These are phyloP conservation scores for Clarias batrachus DNA, from an alignment of 2,113 vertebrate genomes.

Conservation along the genomic window DNA sequence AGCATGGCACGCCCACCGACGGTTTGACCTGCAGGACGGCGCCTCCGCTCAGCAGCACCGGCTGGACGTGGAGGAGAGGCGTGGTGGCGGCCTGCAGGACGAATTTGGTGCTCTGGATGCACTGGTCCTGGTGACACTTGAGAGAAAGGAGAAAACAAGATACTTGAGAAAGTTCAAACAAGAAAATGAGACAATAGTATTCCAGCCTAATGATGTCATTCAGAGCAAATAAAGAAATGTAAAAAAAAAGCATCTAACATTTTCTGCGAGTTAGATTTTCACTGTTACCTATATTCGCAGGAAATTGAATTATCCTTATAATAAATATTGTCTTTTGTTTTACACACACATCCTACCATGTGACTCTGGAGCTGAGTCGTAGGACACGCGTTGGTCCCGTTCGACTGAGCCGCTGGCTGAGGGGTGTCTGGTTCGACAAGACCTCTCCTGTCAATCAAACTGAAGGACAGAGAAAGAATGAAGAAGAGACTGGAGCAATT, in stretches of 20 bases:
- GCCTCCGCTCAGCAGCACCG: slow-evolving; percentile 80
- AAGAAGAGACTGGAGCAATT: background rate
- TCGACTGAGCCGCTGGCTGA: slow-evolving; percentile 77
- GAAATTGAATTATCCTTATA: background rate
- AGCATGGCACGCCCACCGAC: slow-evolving; percentile 79
- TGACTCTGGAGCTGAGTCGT: slow-evolving; percentile 84
- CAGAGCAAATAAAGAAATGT: background rate
- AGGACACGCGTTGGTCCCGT: slow-evolving; percentile 80
- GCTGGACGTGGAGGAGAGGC: slow-evolving; percentile 86
- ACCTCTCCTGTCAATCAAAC: slow-evolving; percentile 90
- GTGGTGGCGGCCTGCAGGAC: slow-evolving; percentile 93
- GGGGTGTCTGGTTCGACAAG: slow-evolving; percentile 82
- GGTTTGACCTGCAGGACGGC: slow-evolving; percentile 80
- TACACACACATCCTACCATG: slow-evolving; percentile 78
- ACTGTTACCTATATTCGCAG: background rate
- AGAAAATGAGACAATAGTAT: background rate
- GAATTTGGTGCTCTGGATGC: slow-evolving; percentile 97
- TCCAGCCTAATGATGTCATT: background rate
- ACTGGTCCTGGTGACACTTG: slow-evolving; percentile 94
- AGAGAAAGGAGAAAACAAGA: background rate
- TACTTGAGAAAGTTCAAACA: no score
- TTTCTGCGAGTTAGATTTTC: background rate
- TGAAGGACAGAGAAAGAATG: slow-evolving; percentile 53
- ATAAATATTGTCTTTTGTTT: background rate
- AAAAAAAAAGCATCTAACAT: no score